Evolutionary conservation across 53 echinoderm and acorn worm genomes (phyloP), one percentile per base, ranked within the genome.

Genomic region (Crossaster papposus): DNA sequence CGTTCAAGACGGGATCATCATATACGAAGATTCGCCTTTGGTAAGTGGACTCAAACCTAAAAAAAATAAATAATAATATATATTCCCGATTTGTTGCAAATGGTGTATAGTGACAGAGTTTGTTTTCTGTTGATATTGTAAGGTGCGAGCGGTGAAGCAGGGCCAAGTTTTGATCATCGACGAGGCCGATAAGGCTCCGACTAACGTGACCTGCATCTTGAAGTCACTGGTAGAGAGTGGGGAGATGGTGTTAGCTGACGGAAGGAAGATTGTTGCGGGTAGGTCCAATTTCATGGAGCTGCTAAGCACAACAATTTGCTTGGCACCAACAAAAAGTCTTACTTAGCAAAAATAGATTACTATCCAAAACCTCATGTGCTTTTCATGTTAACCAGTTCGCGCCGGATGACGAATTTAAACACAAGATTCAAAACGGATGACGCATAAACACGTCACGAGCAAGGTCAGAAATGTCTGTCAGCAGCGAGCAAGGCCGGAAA

Each of bases 1-100:
- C 83, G 99, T 99, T 1, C 99, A 96, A 88, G 99, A 96, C 81
- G 99, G 99, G 38, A 95, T 99, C 73, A 99, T 99, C 30, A 90
- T 99, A 23, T 99, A 99, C 91, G 99, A 99, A 81, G 99, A 99
- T 37, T 99, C 99, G 0, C 99, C 99, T 20, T 82, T 99, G 95
- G 99, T 99, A 91, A 73, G 96, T 90, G 28, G 14, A 68, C 4
- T 68, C 9, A 68, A n/a, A 62, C 18, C 68, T 20, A 20, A 17
- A 58, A 1, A 20, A 14, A 14, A 14, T 11, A 58, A 0, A 14
- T 6, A 12, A 52, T 32, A 44, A 44, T 1, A 1, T 44, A 44
- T 9, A 7, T 0, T 5, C 6, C 9, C 0, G 44, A 44, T 44
- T 44, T 44, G 44, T 44, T 44, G 9, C 44, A 44, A 44, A 9